Percentiles rank a stretch among this genome's conserved stretches.
Evolutionary conservation across 37 sponge, comb jelly and placozoan species (phyloP).

Genomic region (Axinella damicornis): DNA sequence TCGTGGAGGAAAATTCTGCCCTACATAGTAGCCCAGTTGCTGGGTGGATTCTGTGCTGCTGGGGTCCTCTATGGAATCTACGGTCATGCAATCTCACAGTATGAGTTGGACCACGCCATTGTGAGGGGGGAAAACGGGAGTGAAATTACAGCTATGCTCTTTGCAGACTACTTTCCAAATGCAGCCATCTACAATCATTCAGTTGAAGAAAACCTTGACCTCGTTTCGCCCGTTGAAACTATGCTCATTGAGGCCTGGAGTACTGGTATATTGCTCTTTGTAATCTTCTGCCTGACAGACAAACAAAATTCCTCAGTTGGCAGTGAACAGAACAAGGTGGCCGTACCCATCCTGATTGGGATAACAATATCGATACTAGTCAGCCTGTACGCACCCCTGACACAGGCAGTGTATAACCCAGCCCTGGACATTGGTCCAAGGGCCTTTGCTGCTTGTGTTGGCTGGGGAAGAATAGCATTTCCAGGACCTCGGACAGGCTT

Average conservation of each 20-base stretch:
- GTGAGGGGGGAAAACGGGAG: conserved; percentile 33
- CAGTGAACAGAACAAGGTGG: conserved; percentile 19
- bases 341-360: conserved; percentile 52
- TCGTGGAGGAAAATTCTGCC: conserved; percentile 42
- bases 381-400: conserved; percentile 44
- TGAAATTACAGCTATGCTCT: conserved; percentile 50
- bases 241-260: conserved; percentile 50
- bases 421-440: conserved; percentile 84
- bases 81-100: conserved; percentile 14
- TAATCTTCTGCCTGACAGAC: conserved; percentile 60
- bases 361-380: conserved; percentile 46
- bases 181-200: conserved; percentile 35
- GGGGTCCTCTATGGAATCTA: conserved; percentile 22
- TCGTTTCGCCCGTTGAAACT: conserved; percentile 27
- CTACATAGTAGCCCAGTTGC: conserved; percentile 44
- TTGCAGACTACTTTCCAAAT: conserved; percentile 73
- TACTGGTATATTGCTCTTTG: conserved; percentile 52
- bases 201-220: neutral
- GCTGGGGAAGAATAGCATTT: conserved; percentile 70
- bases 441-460: conserved; percentile 57
- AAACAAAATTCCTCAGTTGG: conserved; percentile 37
- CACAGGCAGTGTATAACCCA: conserved; percentile 73
- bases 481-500: conserved; percentile 69
- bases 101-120: conserved; percentile 27
- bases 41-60: conserved; percentile 44